These are phyloP conservation scores for Hoplodrina ambigua DNA, from an alignment of 2,888 invertebrate species.

Conservation along the genomic window DNA sequence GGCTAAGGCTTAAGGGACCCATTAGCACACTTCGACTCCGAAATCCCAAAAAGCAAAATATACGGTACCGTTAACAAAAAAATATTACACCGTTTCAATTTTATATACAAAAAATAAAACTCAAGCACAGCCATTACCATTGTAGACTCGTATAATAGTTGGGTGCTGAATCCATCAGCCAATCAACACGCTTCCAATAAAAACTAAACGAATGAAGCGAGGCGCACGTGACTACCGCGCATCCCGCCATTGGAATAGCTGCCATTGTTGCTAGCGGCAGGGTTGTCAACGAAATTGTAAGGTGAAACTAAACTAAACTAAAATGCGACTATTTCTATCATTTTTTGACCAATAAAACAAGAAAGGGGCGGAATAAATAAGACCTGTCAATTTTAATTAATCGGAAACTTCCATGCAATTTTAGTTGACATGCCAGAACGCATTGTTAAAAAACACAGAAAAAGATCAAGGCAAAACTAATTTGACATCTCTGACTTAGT, in stretches of 20 bases:
- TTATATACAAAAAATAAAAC: conserved; percentile 16
- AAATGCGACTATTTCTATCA: too few relatives aligned
- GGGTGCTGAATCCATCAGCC: conserved; percentile 47
- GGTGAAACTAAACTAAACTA: too few relatives aligned
- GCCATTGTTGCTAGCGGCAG: conserved; percentile 38
- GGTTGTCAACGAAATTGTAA: conserved; percentile 20
- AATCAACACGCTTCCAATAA: conserved; percentile 44
- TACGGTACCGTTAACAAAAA: conserved; percentile 24
- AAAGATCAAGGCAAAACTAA: too few relatives aligned
- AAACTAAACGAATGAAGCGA: conserved; percentile 59
- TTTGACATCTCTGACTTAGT: too few relatives aligned
- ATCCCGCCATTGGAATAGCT: conserved; percentile 49
- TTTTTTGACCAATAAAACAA: too few relatives aligned
- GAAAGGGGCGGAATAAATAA: too few relatives aligned
- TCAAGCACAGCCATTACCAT: conserved; percentile 29
- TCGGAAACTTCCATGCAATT: too few relatives aligned
- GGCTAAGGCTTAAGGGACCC: too few relatives aligned
- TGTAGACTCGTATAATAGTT: conserved; percentile 29
- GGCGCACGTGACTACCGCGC: conserved; percentile 73
- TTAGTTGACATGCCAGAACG: too few relatives aligned
- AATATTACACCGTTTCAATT: conserved; percentile 12
- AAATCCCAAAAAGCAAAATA: background rate
- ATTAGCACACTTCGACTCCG: background rate
- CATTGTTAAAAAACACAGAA: too few relatives aligned
- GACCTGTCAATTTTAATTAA: too few relatives aligned